phyloP scores from a whole-genome alignment of 2,113 vertebrate species.

The Passerina amoena region DNA sequence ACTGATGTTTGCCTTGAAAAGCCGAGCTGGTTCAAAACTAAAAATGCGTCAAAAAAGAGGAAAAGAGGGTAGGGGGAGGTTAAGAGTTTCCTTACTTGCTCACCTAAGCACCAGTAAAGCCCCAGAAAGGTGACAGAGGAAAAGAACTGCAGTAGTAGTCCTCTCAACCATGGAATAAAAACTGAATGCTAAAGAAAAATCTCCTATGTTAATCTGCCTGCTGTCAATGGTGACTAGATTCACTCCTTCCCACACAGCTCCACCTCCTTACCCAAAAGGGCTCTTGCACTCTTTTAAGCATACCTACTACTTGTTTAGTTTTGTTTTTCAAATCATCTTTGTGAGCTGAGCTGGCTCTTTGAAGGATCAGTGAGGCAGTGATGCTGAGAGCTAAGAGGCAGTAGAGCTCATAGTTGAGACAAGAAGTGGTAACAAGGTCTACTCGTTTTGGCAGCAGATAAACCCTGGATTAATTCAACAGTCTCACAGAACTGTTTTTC shows the following conservation, averaged over 20 bases:
- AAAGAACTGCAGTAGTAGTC: neutral
- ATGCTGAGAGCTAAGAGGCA: neutral
- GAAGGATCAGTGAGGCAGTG: neutral
- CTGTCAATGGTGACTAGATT: neutral
- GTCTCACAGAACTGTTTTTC: neutral
- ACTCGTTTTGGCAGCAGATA: neutral
- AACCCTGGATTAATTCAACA: neutral
- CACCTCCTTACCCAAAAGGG: neutral
- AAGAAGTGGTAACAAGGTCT: neutral
- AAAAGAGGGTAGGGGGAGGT: rapidly evolving
- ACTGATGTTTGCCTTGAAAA: neutral
- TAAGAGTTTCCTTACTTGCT: neutral
- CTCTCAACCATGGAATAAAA: neutral
- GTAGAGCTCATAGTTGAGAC: neutral
- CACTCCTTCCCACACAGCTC: neutral
- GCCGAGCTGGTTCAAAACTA: neutral
- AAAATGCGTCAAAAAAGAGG: neutral
- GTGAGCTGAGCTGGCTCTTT: neutral
- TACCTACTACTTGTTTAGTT: neutral
- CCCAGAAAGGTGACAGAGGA: neutral
- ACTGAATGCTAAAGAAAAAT: neutral
- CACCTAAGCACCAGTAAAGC: neutral
- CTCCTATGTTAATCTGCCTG: neutral
- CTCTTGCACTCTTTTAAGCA: neutral
- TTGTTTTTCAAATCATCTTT: neutral